These are phyloP conservation scores for Neolamprologus caudopunctatus DNA, from an alignment of 2,113 vertebrate species.

Conservation along the genomic window DNA sequence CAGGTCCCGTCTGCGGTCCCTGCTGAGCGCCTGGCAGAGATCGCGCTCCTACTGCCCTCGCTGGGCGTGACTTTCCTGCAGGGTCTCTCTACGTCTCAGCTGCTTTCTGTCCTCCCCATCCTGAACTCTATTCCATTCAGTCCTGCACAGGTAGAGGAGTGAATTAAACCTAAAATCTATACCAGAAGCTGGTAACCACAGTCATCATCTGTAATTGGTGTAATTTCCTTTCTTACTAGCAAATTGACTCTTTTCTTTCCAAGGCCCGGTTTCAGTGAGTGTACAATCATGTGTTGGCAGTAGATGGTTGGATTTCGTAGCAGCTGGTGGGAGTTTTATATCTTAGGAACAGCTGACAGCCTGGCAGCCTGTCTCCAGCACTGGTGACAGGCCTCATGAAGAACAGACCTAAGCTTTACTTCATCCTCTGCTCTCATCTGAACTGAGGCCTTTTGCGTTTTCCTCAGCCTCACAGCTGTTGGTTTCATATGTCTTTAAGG, in stretches of 20 bases:
- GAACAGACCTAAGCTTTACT: not conserved
- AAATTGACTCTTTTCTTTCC: not conserved
- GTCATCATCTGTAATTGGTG: not conserved
- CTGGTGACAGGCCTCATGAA: not conserved
- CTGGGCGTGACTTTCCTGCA: constrained; percentile 67
- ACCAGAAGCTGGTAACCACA: not conserved
- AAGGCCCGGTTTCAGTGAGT: not conserved
- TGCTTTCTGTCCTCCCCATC: constrained; percentile 39
- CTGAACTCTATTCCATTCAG: constrained; percentile 58
- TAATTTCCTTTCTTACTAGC: not conserved
- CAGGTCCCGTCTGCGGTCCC: constrained; percentile 37
- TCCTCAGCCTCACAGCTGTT: constrained; percentile 27
- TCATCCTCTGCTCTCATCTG: not conserved
- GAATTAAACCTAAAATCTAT: not conserved
- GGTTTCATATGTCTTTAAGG: not conserved
- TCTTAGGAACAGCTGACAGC: constrained; percentile 37
- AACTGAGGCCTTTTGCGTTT: not conserved
- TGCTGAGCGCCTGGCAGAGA: constrained; percentile 35
- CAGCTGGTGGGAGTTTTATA: constrained; percentile 11
- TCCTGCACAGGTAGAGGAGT: constrained; percentile 62
- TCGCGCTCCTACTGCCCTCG: constrained; percentile 60
- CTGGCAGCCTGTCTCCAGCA: not conserved
- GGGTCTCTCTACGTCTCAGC: constrained; percentile 54
- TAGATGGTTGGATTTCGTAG: not conserved
- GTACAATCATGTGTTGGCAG: not conserved